Conservation (phyloP, 1,140 invertebrate genomes). For the Panagrolaimus sp. region DNA sequence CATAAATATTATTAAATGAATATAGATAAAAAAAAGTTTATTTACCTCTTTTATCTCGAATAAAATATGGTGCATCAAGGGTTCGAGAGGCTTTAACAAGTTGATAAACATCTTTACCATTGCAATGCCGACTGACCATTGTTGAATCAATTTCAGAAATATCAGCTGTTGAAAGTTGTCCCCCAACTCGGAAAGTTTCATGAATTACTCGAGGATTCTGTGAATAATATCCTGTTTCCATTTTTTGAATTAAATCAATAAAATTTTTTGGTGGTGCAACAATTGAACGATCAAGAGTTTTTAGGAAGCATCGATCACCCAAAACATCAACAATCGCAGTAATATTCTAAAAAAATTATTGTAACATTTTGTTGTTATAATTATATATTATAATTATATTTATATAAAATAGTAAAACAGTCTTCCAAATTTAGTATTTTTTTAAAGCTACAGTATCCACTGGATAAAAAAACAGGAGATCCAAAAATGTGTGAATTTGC, state of each 20-base stretch:
- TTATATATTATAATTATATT: no score
- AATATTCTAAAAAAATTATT: conserved; percentile 57
- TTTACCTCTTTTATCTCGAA: conserved; percentile 15
- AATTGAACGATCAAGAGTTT: conserved; percentile 56
- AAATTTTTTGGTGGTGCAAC: conserved; percentile 60
- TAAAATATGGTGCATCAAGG: conserved; percentile 29
- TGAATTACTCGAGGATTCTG: conserved; percentile 56
- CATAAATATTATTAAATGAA: conserved; percentile 7
- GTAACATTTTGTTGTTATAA: no score
- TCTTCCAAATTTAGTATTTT: no score
- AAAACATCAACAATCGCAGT: conserved; percentile 61
- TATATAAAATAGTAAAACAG: no score
- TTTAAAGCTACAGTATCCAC: no score
- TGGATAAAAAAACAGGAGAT: no score
- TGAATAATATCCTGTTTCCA: conserved; percentile 59
- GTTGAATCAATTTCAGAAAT: conserved; percentile 45
- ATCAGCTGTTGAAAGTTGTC: conserved; percentile 43
- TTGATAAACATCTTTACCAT: conserved; percentile 27
- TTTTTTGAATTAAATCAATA: conserved; percentile 59
- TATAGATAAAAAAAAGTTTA: neutral
- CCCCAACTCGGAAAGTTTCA: conserved; percentile 53
- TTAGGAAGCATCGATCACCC: conserved; percentile 59
- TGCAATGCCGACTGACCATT: conserved; percentile 51
- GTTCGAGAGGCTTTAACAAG: conserved; percentile 27
- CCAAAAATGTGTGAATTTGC: no score